phyloP scores from a whole-genome alignment of 1,140 invertebrate genomes.

The Drosophila tristis region DNA sequence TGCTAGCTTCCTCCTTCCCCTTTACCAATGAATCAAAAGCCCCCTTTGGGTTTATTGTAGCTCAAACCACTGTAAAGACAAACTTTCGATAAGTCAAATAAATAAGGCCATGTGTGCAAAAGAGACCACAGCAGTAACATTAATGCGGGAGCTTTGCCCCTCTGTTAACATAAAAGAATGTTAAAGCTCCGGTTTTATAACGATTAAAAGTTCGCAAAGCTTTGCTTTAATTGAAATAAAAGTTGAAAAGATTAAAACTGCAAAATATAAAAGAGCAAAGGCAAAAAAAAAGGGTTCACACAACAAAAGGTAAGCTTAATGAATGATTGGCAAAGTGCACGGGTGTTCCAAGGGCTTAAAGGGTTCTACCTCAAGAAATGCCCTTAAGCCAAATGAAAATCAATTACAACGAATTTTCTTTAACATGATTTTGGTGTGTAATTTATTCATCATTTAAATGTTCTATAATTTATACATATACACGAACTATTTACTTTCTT shows the following conservation, averaged over 20 bases:
- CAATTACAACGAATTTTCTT: conserved; percentile 2
- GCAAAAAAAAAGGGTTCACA: not conserved
- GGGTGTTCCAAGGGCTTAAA: no score
- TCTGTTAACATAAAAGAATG: not conserved
- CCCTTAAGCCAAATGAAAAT: no score
- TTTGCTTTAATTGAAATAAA: not conserved
- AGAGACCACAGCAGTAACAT: no score
- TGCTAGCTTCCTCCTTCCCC: not conserved
- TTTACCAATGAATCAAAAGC: not conserved
- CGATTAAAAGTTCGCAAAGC: not conserved
- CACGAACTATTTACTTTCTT: conserved; percentile 57
- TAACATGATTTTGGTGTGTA: conserved; percentile 66
- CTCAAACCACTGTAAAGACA: conserved; percentile 16
- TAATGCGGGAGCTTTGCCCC: conserved; percentile 15
- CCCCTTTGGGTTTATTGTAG: no score
- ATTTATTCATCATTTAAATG: conserved; percentile 68
- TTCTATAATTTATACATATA: conserved; percentile 69
- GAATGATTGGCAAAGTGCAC: no score
- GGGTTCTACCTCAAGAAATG: no score
- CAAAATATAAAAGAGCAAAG: not conserved
- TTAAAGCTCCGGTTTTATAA: not conserved
- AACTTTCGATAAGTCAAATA: conserved; percentile 25
- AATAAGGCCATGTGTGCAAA: conserved; percentile 4
- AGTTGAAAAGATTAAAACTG: not conserved
- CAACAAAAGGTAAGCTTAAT: not conserved